Evolutionary conservation across 2,888 invertebrate genomes (phyloP), one percentile per base, ranked within the genome.

Genomic region (Trisateles emortualis): DNA sequence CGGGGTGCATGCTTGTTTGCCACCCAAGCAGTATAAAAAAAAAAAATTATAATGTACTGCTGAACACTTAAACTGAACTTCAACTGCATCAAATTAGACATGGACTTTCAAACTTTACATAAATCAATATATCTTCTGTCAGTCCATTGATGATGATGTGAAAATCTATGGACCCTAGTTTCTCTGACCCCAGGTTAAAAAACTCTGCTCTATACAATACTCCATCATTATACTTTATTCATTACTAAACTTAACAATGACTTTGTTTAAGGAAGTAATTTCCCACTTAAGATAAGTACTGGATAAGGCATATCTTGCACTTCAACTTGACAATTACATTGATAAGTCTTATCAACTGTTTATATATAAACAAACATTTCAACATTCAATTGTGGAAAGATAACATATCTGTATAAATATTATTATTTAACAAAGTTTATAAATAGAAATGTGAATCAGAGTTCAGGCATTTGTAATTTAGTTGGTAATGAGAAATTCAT

Each of bases 331-430:
- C 14, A 39, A 13, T 58, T 38, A 36, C 49, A 71, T 61, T 65
- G 58, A 59, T 61, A 53, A 0, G 0, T 6, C 17, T 58, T 64
- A 67, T 64, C 64, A 59, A 40, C 55, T 55, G 33, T 51, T 42
- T 29, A 42, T 32, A 64, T 53, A 64, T 62, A 64, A 3, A 1
- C 47, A 67, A 66, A 66, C 55, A 52, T 9, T 49, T 41, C 22
- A 51, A 53, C 22, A 47, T 44, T 59, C 43, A 44, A 64, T 53
- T 48, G 40, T 40, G 22, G 16, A 33, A 24, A 47, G 47, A 47
- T 47, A 26, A 35, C 24, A 40, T 40, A 48, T 41, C 22, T 40
- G 11, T 24, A n/a, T n/a, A n/a, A n/a, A 33, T 13, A 16, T 24
- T 6, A 39, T 30, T 8, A 46, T 36, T 38, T 26, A 47, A 41